A percentile compares a stretch with the other conserved stretches of the same genome.
These are phyloP conservation scores for Carcharodon carcharias DNA, from an alignment of 2,797 vertebrate genomes.

Conservation along the genomic window DNA sequence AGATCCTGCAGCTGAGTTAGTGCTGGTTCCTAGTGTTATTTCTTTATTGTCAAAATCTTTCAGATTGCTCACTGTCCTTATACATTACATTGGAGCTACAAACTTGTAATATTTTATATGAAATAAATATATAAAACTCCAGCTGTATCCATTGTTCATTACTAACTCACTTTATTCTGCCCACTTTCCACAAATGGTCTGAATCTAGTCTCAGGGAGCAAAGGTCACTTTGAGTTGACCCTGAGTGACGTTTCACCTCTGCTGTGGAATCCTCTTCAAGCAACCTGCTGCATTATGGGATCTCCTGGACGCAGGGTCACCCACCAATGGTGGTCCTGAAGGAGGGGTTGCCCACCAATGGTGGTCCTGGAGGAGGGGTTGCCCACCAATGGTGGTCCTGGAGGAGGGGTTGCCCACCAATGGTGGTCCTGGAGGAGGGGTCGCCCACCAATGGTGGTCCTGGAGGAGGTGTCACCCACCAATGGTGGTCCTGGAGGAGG, in stretches of 20 bases:
- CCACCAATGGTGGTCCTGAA: no score
- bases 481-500: no score
- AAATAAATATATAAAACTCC: conserved; percentile 12
- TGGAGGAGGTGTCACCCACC: no score
- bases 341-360: no score
- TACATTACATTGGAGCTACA: neutral
- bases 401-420: no score
- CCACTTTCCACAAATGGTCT: neutral
- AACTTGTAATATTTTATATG: conserved; percentile 18
- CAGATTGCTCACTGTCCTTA: neutral
- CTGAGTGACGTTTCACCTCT: neutral
- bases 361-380: no score
- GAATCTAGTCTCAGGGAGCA: no score
- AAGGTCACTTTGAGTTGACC: neutral
- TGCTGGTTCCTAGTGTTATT: neutral
- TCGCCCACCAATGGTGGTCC: no score
- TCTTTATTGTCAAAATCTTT: neutral
- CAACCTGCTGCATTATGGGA: neutral
- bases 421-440: no score
- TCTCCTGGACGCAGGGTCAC: neutral
- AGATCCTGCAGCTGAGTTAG: neutral
- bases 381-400: no score
- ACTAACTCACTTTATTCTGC: neutral
- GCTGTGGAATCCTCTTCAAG: neutral
- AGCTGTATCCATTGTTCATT: neutral